Conservation (phyloP, 2,113 vertebrate genomes). For the Aphyosemion australe region DNA sequence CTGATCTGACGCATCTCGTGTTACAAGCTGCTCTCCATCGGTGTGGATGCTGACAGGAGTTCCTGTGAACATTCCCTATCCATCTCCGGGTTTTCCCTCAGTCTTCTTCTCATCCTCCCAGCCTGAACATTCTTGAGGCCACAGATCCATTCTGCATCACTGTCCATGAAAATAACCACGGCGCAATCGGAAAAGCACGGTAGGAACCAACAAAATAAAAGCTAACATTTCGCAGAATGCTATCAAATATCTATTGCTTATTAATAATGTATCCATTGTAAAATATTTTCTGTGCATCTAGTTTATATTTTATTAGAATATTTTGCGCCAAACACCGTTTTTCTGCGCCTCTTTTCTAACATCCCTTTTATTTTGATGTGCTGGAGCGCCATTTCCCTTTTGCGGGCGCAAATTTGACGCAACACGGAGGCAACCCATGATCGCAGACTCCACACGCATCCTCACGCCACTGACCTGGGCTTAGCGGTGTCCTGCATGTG, state of each 20-base stretch:
- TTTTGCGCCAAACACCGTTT: too few species aligned
- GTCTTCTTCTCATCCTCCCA: constrained; percentile 63
- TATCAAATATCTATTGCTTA: too few species aligned
- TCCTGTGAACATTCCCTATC: constrained; percentile 5
- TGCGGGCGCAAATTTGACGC: constrained; percentile 36
- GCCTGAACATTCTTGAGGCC: constrained; percentile 59
- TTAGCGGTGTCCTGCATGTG: constrained; percentile 71
- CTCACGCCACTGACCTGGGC: constrained; percentile 73
- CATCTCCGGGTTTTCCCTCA: constrained; percentile 66
- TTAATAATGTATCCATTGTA: too few species aligned
- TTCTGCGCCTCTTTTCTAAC: not conserved
- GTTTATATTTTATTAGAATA: not conserved
- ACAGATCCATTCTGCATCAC: constrained; percentile 53
- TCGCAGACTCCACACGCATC: constrained; percentile 75
- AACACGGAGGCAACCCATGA: constrained; percentile 69
- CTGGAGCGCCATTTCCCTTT: constrained; percentile 15
- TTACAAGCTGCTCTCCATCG: too few species aligned
- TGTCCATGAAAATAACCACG: not conserved
- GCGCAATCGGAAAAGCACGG: constrained; percentile 19
- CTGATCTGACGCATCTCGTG: too few species aligned
- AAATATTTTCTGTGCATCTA: fast-evolving
- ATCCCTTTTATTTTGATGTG: constrained; percentile 41
- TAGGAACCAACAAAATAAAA: constrained; percentile 42
- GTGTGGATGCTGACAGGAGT: too few species aligned
- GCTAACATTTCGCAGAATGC: fast-evolving